Conservation (phyloP, 2,888 invertebrate genomes). For the Pristionchus entomophagus region DNA sequence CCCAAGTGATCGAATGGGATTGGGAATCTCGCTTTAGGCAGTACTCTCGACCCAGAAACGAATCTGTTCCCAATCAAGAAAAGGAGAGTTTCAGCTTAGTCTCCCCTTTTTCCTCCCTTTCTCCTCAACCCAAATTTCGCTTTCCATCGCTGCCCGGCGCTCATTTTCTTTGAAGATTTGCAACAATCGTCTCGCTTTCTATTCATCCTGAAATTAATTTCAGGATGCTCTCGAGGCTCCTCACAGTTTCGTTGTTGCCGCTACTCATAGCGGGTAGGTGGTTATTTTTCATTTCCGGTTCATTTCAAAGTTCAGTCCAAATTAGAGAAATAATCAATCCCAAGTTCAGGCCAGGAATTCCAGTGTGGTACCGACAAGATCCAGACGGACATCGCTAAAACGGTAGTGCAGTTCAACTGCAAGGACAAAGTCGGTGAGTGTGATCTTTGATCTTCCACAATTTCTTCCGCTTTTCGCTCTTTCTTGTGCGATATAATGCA, state of each 20-base stretch:
- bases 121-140: constrained; percentile 22
- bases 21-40: not conserved
- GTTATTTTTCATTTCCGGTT: not conserved
- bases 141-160: not conserved
- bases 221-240: constrained; percentile 19
- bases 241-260: not conserved
- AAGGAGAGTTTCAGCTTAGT: not conserved
- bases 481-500: no score
- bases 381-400: constrained; percentile 30
- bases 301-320: not conserved
- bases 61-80: not conserved
- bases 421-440: constrained; percentile 46
- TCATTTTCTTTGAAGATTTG: not conserved
- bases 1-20: no score
- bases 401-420: constrained; percentile 47
- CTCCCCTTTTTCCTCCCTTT: not conserved
- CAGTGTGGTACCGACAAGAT: constrained; percentile 41
- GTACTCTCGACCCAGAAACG: constrained; percentile 27
- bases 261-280: not conserved
- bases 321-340: not conserved
- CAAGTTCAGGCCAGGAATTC: constrained; percentile 18
- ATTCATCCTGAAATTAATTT: not conserved
- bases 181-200: not conserved
- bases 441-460: constrained; percentile 8
- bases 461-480: no score